Conservation (phyloP, 2,113 vertebrate species). For the Peromyscus polionotus region DNA sequence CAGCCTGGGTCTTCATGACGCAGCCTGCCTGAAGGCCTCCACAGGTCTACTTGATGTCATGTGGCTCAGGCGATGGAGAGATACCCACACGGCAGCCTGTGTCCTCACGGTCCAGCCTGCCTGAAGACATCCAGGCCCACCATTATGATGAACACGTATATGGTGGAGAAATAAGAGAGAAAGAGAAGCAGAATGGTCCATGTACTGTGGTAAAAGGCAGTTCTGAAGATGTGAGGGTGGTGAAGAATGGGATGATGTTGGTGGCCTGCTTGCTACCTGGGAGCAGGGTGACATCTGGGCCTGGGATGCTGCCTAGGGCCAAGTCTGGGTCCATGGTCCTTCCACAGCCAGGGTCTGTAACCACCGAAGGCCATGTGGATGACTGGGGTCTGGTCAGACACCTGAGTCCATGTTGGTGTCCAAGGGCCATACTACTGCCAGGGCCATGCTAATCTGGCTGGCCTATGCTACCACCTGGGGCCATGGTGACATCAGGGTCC, state of each 20-base stretch:
- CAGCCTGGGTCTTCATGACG: neutral
- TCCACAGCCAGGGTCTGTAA: neutral
- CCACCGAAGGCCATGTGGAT: too few relatives aligned
- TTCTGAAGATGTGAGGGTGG: neutral
- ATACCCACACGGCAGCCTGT: too few relatives aligned
- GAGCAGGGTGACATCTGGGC: neutral
- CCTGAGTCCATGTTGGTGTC: too few relatives aligned
- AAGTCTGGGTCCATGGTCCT: neutral
- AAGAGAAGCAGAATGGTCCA: neutral
- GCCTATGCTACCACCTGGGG: too few relatives aligned
- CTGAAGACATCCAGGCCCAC: neutral
- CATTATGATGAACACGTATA: neutral
- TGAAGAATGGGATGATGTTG: neutral
- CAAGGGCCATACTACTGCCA: too few relatives aligned
- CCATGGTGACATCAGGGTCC: neutral
- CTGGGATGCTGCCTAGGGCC: neutral
- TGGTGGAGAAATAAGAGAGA: neutral
- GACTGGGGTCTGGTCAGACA: too few relatives aligned
- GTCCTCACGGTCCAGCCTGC: neutral
- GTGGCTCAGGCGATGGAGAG: too few relatives aligned
- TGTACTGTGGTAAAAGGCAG: neutral
- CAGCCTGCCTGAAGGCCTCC: neutral
- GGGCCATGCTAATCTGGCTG: too few relatives aligned
- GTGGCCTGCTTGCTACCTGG: neutral
- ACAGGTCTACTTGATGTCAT: neutral